Percentiles rank a stretch among this genome's conserved stretches.
phyloP scores from a whole-genome alignment of 2,113 vertebrate genomes.

The Tinamus guttatus region DNA sequence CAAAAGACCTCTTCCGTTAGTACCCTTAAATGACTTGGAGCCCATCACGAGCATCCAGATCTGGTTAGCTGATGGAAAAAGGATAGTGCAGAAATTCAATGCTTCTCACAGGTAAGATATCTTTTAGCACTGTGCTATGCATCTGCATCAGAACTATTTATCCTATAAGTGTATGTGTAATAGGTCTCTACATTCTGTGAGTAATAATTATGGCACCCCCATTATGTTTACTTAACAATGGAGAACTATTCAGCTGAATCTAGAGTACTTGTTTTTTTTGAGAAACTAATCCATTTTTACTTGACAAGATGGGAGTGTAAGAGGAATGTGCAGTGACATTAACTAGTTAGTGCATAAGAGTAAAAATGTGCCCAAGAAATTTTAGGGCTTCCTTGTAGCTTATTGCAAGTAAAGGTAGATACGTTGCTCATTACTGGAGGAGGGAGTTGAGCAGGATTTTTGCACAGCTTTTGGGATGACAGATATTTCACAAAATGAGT shows the following conservation, averaged over 20 bases:
- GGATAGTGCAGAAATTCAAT: constrained; percentile 94
- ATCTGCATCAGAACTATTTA: neutral
- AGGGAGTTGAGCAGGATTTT: neutral
- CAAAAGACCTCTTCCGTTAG: constrained; percentile 80
- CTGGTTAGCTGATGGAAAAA: constrained; percentile 94
- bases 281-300: neutral
- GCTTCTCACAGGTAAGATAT: constrained; percentile 88
- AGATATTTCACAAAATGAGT: neutral
- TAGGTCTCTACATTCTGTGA: neutral
- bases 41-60: constrained; percentile 93
- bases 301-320: neutral
- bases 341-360: neutral
- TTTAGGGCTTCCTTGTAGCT: neutral
- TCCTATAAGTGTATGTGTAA: neutral
- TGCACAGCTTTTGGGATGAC: neutral
- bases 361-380: neutral
- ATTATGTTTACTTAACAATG: neutral
- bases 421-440: neutral
- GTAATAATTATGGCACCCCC: neutral
- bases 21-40: constrained; percentile 87
- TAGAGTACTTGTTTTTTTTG: neutral
- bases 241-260: neutral
- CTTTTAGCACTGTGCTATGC: neutral
- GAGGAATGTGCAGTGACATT: neutral
- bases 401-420: neutral